Evolutionary conservation across 1,140 invertebrate genomes (phyloP), one percentile per base, ranked within the genome.

Genomic region (Sitophilus oryzae): DNA sequence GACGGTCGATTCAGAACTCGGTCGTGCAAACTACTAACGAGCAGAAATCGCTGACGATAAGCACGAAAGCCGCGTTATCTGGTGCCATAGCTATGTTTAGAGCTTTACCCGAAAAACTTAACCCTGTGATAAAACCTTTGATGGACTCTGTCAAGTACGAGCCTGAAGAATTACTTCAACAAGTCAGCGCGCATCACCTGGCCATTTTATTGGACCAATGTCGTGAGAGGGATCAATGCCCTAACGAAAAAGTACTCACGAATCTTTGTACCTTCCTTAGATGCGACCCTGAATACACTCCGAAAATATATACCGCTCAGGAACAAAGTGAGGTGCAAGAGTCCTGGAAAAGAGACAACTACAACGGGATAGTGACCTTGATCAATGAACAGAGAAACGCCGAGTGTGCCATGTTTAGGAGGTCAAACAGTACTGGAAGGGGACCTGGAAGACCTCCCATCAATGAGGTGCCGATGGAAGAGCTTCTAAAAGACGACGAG

Each of bases 81-180:
- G 86, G 88, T 2, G 91, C 92, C 0, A 81, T 87, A 1, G 83
- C 91, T 1, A 83, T 82, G 66, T 75, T 95, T 10, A 77, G 84
- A 56, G 80, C 79, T 42, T 69, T 96, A 14, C 93, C 94, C 0
- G 85, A 88, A 36, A 88, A 93, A 65, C 71, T 98, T 18, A 96
- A 94, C 75, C 93, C 94, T 0, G 81, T 98, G 0, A 84, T 97
- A 0, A 88, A 94, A 63, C 94, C 95, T 0, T 70, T 98, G 3
- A 98, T 98, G 93, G 94, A 98, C 68, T 86, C 90, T 38, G 85
- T 98, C 14, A 95, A 95, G 73, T 82, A 83, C 38, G 93, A 98
- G 72, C 80, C 86, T 45, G 89, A 93, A 59, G 81, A 86, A 64
- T 76, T 85, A 52, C 70, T 96, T 21, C 85, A 96, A 76, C 78